Evolutionary conservation across 2,113 vertebrate genomes (phyloP).

Genomic region (Pygoscelis adeliae): DNA sequence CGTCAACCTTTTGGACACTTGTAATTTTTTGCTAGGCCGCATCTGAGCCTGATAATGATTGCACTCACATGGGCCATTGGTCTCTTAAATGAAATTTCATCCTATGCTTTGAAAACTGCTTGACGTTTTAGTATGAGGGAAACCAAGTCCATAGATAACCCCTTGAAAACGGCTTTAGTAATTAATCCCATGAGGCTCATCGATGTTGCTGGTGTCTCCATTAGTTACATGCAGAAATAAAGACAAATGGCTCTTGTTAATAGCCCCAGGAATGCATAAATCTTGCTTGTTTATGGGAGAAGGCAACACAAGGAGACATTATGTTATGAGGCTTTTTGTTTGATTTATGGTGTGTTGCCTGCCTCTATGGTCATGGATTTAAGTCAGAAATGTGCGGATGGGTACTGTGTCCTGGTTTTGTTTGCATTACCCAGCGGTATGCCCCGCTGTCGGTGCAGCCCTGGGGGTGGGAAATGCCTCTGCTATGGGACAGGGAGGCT

Average conservation of each 20-base stretch:
- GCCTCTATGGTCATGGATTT: background rate
- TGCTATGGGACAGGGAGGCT: background rate
- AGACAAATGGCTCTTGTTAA: conserved; percentile 64
- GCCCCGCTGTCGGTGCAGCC: rapidly evolving
- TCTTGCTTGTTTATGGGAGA: conserved; percentile 61
- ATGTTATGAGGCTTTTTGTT: background rate
- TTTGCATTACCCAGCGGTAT: background rate
- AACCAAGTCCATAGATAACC: background rate
- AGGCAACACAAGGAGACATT: conserved; percentile 20
- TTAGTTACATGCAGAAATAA: conserved; percentile 63
- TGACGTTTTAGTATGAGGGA: background rate
- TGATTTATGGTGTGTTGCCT: background rate
- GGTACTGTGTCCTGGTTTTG: background rate
- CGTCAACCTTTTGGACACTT: conserved; percentile 1
- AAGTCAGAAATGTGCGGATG: background rate
- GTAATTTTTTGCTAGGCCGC: conserved; percentile 12
- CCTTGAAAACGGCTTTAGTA: conserved; percentile 46
- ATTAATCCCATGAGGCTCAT: conserved; percentile 62
- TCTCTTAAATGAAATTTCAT: conserved; percentile 61
- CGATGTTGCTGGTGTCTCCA: conserved; percentile 26
- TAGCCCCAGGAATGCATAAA: conserved; percentile 49
- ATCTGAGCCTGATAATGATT: background rate
- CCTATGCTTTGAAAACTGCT: conserved; percentile 48
- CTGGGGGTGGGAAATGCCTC: background rate
- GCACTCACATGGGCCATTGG: conserved; percentile 29